Base-by-base conservation (phyloP, 2,888 invertebrate genomes). In the Macrosoma leucophasiata region DNA sequence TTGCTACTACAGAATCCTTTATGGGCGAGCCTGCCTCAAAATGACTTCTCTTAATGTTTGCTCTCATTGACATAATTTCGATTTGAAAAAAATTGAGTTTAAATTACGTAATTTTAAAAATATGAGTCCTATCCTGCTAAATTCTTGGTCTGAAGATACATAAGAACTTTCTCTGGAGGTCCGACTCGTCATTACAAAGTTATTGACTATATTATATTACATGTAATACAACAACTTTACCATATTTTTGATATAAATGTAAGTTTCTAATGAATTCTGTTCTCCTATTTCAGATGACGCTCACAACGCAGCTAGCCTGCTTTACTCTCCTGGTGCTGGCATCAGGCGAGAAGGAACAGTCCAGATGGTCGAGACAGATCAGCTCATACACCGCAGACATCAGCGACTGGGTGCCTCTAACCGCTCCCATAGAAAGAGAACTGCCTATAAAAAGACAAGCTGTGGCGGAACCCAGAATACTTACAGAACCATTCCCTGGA, bases 301-400 rank as follows among this genome's bases (percentile, higher is more conserved):
- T 65, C 59, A 61, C 60, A 46, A 54, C 50, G 44, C 58, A 50
- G 35, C 39, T 73, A 43, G 60, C 65, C 48, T 66, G 65, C 50
- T 50, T 76, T 36, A 46, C 65, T 39, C 39, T 62, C 21, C 46
- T 77, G 36, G 53, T 74, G 19, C 61, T 62, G 14, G 46, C 58
- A 37, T 55, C 64, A 33, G 54, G 68, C 33, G 61, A 58, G 7
- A 66, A 63, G 39, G 69, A 70, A 21, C 71, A 72, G 43, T 52
- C 68, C n/a, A 63, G 84, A 59, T 84, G 84, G 84, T 84, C 84
- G 10, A 68, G 84, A 7, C 84, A 84, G 46, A 75, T 84, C 59
- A 81, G 81, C 60, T 65, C 79, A 4, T 81, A 82, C 52, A 82
- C 76, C 15, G 62, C 82, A 12, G 84, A 81, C 43, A 74, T 77